A percentile compares a stretch with the other conserved stretches of the same genome.
phyloP scores from a whole-genome alignment of 2,113 vertebrate species.

The Mormoops blainvillei region DNA sequence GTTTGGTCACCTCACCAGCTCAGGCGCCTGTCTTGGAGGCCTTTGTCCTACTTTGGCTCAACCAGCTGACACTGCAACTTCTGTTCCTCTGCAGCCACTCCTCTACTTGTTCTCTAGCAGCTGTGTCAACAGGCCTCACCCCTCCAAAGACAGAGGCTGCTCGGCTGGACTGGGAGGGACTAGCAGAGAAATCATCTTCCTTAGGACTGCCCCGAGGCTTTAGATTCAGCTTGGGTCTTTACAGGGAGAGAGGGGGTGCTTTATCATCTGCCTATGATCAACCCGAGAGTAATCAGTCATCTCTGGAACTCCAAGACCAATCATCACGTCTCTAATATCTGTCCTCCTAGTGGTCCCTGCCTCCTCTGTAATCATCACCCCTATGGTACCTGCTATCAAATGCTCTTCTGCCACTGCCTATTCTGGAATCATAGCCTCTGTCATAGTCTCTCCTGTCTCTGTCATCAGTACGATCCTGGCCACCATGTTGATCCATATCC shows the following conservation, averaged over 20 bases:
- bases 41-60: neutral
- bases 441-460: slow-evolving; percentile 84
- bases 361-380: slow-evolving; percentile 85
- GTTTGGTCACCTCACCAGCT: too few relatives aligned
- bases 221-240: slow-evolving; percentile 91
- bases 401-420: slow-evolving; percentile 82
- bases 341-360: slow-evolving; percentile 81
- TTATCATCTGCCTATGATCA: slow-evolving; percentile 76
- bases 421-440: neutral
- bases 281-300: too few relatives aligned
- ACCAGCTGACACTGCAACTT: neutral
- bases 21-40: too few relatives aligned
- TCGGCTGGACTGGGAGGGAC: slow-evolving; percentile 78
- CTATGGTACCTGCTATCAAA: slow-evolving; percentile 90
- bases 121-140: slow-evolving; percentile 91
- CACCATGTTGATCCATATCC: slow-evolving; percentile 84
- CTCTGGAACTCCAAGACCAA: too few relatives aligned
- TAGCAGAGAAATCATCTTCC: slow-evolving; percentile 79
- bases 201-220: slow-evolving; percentile 90
- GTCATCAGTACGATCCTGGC: slow-evolving; percentile 83
- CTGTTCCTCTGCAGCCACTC: neutral
- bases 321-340: slow-evolving; percentile 86
- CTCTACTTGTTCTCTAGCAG: slow-evolving; percentile 77
- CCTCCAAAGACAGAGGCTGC: slow-evolving; percentile 86
- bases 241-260: slow-evolving; percentile 75